phyloP scores from a whole-genome alignment of 1,140 invertebrate species.

The Ganaspis sp. region DNA sequence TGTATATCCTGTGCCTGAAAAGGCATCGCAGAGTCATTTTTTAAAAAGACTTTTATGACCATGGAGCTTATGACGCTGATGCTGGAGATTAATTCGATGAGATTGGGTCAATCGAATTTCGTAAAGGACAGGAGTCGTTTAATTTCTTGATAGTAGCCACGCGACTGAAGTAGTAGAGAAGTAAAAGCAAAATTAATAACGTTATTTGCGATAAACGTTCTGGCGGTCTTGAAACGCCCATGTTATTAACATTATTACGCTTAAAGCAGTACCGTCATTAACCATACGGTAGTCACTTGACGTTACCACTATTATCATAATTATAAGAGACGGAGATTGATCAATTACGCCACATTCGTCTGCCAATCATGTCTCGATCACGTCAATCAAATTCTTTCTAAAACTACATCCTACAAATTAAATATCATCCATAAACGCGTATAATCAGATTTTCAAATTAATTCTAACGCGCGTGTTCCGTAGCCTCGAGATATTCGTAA shows the following conservation, averaged over 20 bases:
- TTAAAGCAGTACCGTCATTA: not conserved
- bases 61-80: not conserved
- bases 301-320: constrained; percentile 14
- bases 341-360: not conserved
- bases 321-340: not conserved
- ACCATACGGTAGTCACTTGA: not conserved
- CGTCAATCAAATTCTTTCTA: not conserved
- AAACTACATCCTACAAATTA: too few relatives aligned
- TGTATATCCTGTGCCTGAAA: too few relatives aligned
- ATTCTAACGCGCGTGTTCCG: too few relatives aligned
- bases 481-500: too few relatives aligned
- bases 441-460: too few relatives aligned
- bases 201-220: constrained; percentile 4
- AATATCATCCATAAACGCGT: too few relatives aligned
- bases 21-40: too few relatives aligned
- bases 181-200: constrained; percentile 11
- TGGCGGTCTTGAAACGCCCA: not conserved
- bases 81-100: not conserved
- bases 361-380: not conserved
- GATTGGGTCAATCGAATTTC: not conserved
- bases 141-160: not conserved
- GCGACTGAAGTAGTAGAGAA: not conserved
- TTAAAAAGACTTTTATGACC: not conserved
- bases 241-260: not conserved
- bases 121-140: not conserved